Base-by-base conservation (phyloP, 1,140 invertebrate genomes). In the Atopsyche davidsoni region DNA sequence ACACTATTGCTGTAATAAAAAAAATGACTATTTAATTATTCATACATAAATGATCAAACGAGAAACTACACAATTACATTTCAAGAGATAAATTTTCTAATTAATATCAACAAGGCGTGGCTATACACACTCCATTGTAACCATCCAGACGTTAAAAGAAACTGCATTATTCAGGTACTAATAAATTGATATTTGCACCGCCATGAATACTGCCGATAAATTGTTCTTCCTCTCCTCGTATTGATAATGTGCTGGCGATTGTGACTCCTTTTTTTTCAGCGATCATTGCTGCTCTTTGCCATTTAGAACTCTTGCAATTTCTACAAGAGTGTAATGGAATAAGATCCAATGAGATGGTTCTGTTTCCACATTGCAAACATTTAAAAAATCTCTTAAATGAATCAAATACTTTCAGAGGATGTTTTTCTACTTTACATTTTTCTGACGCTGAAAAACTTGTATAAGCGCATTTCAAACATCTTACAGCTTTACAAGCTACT, bases 311-410 rank as follows among this genome's bases (percentile, higher is more conserved):
- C 35, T 76, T 78, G 63, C 92, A 95, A 60, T 85, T 87, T 39
- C 78, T 81, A 65, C 92, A 96, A 47, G 81, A 75, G 46, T 79
- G 69, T 18, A 81, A 73, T 1, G 92, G 93, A 34, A 93, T 69
- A 51, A 86, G 75, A 22, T 88, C 82, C 17, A 94, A 75, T 32
- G 81, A 82, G 35, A 83, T 77, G 2, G 86, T 92, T 58, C 92
- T 79, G 60, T 89, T 86, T 22, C 80, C 82, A 69, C 93, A 97
- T 62, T 91, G 80, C 17, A 76, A 76, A 70, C 93, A 96, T 66
- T 88, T 86, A 68, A 93, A 97, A 67, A 96, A 96, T 51, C 90
- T 76, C 62, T 96, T 96, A 13, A 81, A 76, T 1, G 86, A 83
- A 63, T 91, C 81, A 7, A 85, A 75, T 1, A 86, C 78, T 67